These are phyloP conservation scores for Myripristis jacobus DNA, from an alignment of 2,797 vertebrate genomes.

Conservation along the genomic window DNA sequence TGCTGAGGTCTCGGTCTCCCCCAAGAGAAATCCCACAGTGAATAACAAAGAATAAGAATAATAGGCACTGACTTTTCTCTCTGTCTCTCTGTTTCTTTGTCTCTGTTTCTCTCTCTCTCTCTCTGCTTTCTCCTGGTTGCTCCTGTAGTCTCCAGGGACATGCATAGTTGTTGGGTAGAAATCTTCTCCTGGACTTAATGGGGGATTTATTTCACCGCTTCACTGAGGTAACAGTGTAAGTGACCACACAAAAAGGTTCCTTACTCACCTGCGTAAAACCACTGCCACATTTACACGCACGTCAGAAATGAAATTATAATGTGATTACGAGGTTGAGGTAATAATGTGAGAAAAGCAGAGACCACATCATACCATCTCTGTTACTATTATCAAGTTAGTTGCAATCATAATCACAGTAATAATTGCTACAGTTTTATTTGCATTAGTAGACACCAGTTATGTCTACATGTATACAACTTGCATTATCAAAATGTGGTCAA, in stretches of 20 bases:
- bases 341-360: background rate
- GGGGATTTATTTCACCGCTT: slow-evolving; percentile 27
- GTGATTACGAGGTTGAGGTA: background rate
- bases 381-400: background rate
- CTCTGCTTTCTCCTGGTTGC: slow-evolving; percentile 15
- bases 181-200: slow-evolving; percentile 29
- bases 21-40: slow-evolving; percentile 58
- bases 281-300: slow-evolving; percentile 19
- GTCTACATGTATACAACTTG: no score
- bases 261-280: slow-evolving; percentile 18
- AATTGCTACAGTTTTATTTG: no score
- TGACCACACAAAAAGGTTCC: background rate
- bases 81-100: slow-evolving; percentile 20
- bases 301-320: slow-evolving; percentile 17
- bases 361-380: background rate
- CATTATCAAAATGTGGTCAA: no score
- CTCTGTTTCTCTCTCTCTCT: slow-evolving; percentile 23
- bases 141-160: slow-evolving; percentile 47
- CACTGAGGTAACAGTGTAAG: slow-evolving; percentile 27
- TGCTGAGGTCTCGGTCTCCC: slow-evolving; percentile 63
- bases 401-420: no score
- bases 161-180: slow-evolving; percentile 50
- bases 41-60: slow-evolving; percentile 50
- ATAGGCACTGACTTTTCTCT: slow-evolving; percentile 35
- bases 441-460: no score